phyloP scores from a whole-genome alignment of 2,888 invertebrate genomes.

The Noctuana brunneofusca region DNA sequence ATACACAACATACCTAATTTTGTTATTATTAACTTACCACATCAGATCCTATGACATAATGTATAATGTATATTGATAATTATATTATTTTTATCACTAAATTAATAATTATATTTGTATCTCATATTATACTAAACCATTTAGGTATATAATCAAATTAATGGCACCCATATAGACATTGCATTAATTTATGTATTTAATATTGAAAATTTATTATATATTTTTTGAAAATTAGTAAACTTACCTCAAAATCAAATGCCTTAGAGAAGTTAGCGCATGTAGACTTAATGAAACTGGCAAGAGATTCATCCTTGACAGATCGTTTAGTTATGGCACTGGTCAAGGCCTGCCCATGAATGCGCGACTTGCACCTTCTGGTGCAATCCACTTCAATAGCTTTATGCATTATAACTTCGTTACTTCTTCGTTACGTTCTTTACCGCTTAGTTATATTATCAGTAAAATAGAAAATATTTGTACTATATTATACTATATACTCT shows the following conservation, averaged over 20 bases:
- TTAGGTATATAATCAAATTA: too few species aligned
- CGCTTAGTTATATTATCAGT: neutral
- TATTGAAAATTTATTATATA: too few species aligned
- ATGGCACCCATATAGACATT: too few species aligned
- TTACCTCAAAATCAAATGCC: conserved; percentile 83
- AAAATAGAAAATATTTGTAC: neutral
- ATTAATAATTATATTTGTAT: too few species aligned
- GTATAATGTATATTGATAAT: too few species aligned
- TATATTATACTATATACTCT: neutral
- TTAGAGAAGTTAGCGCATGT: conserved; percentile 84
- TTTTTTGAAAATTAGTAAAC: conserved; percentile 27
- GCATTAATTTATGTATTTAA: too few species aligned
- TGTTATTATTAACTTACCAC: too few species aligned
- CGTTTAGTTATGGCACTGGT: conserved; percentile 86
- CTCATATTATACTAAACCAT: too few species aligned
- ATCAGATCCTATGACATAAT: too few species aligned
- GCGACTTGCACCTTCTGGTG: conserved; percentile 82
- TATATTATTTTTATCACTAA: too few species aligned
- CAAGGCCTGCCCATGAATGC: conserved; percentile 82
- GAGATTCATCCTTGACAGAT: conserved; percentile 80
- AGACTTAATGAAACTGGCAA: conserved; percentile 82
- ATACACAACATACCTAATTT: too few species aligned
- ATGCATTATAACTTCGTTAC: conserved; percentile 56
- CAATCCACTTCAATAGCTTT: conserved; percentile 80
- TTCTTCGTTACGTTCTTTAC: neutral